A percentile compares a stretch with the other conserved stretches of the same genome.
Evolutionary conservation across 2,888 invertebrate genomes (phyloP).

Genomic region (Polyommatus icarus): DNA sequence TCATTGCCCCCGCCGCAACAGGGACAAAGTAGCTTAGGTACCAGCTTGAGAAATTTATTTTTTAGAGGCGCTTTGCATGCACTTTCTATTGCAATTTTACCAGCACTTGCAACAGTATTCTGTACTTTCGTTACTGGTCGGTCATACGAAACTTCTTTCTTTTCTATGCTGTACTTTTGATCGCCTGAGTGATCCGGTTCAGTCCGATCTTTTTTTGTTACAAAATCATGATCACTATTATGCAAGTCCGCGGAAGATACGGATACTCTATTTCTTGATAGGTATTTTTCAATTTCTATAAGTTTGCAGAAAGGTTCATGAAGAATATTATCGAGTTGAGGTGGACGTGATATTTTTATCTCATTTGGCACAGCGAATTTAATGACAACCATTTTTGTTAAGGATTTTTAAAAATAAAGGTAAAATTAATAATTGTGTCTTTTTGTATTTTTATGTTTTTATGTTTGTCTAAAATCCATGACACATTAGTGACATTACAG

Average conservation of each 20-base stretch:
- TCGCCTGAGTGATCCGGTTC: neutral
- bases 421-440: neutral
- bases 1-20: constrained; percentile 60
- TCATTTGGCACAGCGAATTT: neutral
- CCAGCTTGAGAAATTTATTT: neutral
- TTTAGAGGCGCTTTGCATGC: neutral
- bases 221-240: neutral
- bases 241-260: neutral
- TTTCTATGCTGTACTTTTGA: neutral
- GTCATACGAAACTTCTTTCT: neutral
- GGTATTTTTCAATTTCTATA: neutral
- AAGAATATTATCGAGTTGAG: neutral
- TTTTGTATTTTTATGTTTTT: constrained; percentile 1
- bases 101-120: neutral
- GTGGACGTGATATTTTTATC: neutral
- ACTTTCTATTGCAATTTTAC: neutral
- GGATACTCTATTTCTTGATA: neutral
- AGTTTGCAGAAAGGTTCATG: neutral
- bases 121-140: neutral
- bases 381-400: neutral
- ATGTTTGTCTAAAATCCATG: neutral
- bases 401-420: neutral
- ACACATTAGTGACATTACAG: neutral
- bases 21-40: constrained; percentile 57
- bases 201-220: neutral